These are phyloP conservation scores for Sesamia nonagrioides DNA, from an alignment of 1,140 invertebrate species.

Conservation along the genomic window DNA sequence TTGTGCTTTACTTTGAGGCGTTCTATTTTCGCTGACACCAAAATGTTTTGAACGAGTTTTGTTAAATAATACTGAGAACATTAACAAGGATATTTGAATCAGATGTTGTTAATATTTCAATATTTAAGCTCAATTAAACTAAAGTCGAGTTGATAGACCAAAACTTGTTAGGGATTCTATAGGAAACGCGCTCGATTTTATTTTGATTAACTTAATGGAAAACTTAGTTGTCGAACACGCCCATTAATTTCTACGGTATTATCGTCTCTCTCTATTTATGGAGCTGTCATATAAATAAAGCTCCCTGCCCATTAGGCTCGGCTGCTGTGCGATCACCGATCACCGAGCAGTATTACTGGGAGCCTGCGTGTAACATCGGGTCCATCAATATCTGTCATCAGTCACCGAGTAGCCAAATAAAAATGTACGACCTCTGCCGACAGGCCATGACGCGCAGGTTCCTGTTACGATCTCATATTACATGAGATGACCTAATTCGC, in stretches of 20 bases:
- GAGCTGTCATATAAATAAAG: conserved; percentile 75
- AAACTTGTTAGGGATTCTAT: neutral
- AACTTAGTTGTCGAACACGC: conserved; percentile 53
- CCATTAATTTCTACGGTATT: conserved; percentile 70
- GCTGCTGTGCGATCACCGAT: conserved; percentile 54
- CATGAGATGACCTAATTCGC: conserved; percentile 75
- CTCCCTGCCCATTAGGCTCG: conserved; percentile 69
- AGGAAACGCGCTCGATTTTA: conserved; percentile 42
- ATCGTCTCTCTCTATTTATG: conserved; percentile 69
- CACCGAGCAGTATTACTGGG: conserved; percentile 70
- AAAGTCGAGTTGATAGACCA: neutral
- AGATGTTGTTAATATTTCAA: neutral
- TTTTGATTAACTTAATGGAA: conserved; percentile 52
- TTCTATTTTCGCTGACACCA: conserved; percentile 51
- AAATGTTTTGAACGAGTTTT: conserved; percentile 22
- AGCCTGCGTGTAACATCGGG: conserved; percentile 61
- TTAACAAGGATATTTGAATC: no score
- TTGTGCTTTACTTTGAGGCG: conserved; percentile 28
- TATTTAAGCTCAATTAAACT: neutral
- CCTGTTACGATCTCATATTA: conserved; percentile 68
- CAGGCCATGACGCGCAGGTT: conserved; percentile 64
- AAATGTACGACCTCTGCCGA: conserved; percentile 73
- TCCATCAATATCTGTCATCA: conserved; percentile 83
- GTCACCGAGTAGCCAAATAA: conserved; percentile 78
- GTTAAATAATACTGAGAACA: neutral